Conservation (phyloP, 2,888 invertebrate genomes). For the Drosophila pegasa region DNA sequence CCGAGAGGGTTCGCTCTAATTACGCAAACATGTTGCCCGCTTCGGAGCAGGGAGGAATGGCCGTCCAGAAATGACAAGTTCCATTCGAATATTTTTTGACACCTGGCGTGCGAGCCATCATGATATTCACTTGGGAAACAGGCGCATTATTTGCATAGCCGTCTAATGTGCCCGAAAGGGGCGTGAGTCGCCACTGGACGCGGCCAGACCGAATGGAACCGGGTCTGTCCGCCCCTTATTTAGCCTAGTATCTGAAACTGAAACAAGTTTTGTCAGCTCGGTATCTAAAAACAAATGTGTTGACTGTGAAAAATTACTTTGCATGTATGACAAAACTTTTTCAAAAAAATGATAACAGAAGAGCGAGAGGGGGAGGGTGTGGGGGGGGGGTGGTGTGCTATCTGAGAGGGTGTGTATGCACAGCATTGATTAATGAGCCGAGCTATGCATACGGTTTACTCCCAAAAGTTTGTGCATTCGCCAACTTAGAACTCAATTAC, state of each 20-base stretch:
- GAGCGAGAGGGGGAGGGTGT: too few species aligned
- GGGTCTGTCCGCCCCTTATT: not conserved
- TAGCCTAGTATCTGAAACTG: constrained; percentile 30
- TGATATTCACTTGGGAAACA: constrained; percentile 52
- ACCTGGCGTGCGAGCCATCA: constrained; percentile 66
- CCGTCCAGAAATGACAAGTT: constrained; percentile 51
- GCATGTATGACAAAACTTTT: constrained; percentile 73
- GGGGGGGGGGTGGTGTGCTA: too few species aligned
- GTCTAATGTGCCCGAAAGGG: constrained; percentile 12
- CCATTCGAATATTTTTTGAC: constrained; percentile 63
- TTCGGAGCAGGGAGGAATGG: constrained; percentile 15
- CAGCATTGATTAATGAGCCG: constrained; percentile 68
- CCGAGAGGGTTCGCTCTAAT: constrained; percentile 57
- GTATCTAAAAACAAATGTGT: constrained; percentile 53
- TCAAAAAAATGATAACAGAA: constrained; percentile 39
- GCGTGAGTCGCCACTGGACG: constrained; percentile 10
- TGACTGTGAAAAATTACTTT: constrained; percentile 72
- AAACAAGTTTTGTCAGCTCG: constrained; percentile 37
- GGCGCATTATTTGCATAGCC: constrained; percentile 46
- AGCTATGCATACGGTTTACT: constrained; percentile 18
- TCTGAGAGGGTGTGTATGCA: constrained; percentile 12
- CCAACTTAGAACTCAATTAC: constrained; percentile 76
- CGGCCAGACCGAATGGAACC: constrained; percentile 1
- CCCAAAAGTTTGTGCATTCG: constrained; percentile 34
- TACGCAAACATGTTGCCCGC: constrained; percentile 60